Percentiles rank a stretch among this genome's conserved stretches.
These are phyloP conservation scores for Heliconius charithonia DNA, from an alignment of 2,888 invertebrate genomes.

Conservation along the genomic window DNA sequence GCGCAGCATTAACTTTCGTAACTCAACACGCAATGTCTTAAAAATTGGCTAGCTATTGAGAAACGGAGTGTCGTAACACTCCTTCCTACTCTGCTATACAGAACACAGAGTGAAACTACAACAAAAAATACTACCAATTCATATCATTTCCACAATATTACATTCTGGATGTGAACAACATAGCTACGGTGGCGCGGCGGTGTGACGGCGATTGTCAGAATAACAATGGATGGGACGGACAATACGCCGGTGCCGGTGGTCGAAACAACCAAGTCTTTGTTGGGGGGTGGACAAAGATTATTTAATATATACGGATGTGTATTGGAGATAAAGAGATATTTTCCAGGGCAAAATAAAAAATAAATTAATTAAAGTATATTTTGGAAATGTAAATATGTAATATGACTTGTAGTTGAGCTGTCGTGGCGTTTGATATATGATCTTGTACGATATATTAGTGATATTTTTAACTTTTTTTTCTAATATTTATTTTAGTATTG, in stretches of 20 bases:
- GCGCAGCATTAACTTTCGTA: no score
- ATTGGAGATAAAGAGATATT: neutral
- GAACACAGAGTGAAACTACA: neutral
- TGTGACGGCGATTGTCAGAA: slow-evolving; percentile 70
- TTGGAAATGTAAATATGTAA: no score
- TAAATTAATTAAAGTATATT: no score
- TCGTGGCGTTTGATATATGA: no score
- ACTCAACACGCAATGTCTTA: neutral
- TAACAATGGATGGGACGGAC: slow-evolving; percentile 72
- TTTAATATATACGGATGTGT: slow-evolving; percentile 8
- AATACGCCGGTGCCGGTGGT: slow-evolving; percentile 72
- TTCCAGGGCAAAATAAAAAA: neutral
- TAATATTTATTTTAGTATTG: no score
- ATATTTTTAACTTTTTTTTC: no score
- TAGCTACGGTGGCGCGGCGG: slow-evolving; percentile 44
- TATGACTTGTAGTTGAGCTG: no score
- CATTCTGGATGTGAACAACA: slow-evolving; percentile 23
- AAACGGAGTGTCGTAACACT: no score
- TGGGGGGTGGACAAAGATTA: slow-evolving; percentile 59
- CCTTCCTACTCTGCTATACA: no score
- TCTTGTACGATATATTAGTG: no score
- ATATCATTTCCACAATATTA: neutral
- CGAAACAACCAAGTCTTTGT: slow-evolving; percentile 77
- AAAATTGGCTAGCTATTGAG: no score
- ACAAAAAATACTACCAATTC: neutral